Evolutionary conservation across 1,140 invertebrate genomes (phyloP).

Genomic region (Pseudomyrmex sp.): DNA sequence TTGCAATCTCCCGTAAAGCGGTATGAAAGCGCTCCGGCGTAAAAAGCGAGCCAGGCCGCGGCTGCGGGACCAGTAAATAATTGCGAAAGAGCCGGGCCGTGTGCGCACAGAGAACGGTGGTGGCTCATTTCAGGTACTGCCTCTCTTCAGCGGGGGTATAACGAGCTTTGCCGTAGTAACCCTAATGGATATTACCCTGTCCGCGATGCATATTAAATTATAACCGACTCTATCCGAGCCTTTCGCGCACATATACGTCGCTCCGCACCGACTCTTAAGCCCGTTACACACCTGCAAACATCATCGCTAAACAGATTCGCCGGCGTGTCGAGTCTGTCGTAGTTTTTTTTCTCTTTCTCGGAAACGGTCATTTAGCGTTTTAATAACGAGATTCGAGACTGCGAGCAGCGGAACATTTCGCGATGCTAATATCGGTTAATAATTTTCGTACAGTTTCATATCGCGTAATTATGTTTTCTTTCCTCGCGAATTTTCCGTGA

Average conservation of each 20-base stretch:
- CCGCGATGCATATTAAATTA: constrained; percentile 64
- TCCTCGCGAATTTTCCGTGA: too few relatives aligned
- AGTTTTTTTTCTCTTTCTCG: neutral
- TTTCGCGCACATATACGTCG: neutral
- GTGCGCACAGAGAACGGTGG: constrained; percentile 22
- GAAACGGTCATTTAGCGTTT: constrained; percentile 3
- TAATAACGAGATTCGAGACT: neutral
- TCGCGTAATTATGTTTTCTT: too few relatives aligned
- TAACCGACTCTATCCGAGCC: constrained; percentile 41
- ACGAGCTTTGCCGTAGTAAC: constrained; percentile 62
- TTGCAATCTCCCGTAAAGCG: constrained; percentile 41
- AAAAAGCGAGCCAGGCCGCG: constrained; percentile 19
- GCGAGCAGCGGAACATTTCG: neutral
- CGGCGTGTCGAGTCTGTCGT: neutral
- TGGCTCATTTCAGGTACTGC: constrained; percentile 47
- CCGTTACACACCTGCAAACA: constrained; percentile 22
- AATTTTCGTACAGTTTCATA: neutral
- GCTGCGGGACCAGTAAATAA: constrained; percentile 47
- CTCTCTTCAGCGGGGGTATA: constrained; percentile 40
- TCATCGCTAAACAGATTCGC: constrained; percentile 23
- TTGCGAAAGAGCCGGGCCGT: constrained; percentile 41
- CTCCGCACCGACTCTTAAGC: constrained; percentile 34
- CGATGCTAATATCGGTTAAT: neutral
- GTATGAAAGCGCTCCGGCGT: constrained; percentile 26
- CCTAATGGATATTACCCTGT: constrained; percentile 66